Conservation (phyloP, 2,888 invertebrate genomes). For the Xanthostigma xanthostigma region DNA sequence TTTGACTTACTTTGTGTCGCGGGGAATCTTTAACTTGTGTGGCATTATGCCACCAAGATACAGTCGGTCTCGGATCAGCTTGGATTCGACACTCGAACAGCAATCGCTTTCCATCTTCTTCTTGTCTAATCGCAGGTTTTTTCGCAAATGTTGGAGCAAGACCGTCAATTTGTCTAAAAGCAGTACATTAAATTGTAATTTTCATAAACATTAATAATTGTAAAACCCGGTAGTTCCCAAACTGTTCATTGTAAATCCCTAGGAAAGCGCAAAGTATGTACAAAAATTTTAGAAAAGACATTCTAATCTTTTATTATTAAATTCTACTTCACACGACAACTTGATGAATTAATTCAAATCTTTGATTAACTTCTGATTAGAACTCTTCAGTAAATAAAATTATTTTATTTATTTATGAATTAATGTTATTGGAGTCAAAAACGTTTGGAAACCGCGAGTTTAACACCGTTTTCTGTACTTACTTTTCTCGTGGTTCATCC, state of each 20-base stretch:
- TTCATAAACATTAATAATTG: too few relatives aligned
- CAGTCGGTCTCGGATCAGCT: conserved; percentile 80
- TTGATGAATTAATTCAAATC: too few relatives aligned
- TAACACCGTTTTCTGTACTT: conserved; percentile 34
- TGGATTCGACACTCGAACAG: conserved; percentile 90
- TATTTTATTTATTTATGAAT: too few relatives aligned
- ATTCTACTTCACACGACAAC: too few relatives aligned
- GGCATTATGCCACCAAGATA: conserved; percentile 83
- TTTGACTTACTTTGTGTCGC: conserved; percentile 63
- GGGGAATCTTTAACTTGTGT: conserved; percentile 62
- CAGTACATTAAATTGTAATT: conserved; percentile 6
- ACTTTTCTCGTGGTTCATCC: conserved; percentile 92
- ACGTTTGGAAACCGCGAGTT: conserved; percentile 3
- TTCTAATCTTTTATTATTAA: too few relatives aligned
- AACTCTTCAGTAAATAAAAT: too few relatives aligned
- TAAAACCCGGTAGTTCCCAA: too few relatives aligned
- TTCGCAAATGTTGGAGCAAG: conserved; percentile 95
- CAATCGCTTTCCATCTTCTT: conserved; percentile 87
- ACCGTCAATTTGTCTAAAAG: conserved; percentile 86
- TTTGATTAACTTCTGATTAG: too few relatives aligned
- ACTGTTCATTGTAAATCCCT: too few relatives aligned
- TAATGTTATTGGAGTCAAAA: too few relatives aligned
- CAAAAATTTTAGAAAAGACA: too few relatives aligned
- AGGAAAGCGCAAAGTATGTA: too few relatives aligned
- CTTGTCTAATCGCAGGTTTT: conserved; percentile 93